Conservation (phyloP, 2,888 invertebrate species). For the Phyllotreta striolata region DNA sequence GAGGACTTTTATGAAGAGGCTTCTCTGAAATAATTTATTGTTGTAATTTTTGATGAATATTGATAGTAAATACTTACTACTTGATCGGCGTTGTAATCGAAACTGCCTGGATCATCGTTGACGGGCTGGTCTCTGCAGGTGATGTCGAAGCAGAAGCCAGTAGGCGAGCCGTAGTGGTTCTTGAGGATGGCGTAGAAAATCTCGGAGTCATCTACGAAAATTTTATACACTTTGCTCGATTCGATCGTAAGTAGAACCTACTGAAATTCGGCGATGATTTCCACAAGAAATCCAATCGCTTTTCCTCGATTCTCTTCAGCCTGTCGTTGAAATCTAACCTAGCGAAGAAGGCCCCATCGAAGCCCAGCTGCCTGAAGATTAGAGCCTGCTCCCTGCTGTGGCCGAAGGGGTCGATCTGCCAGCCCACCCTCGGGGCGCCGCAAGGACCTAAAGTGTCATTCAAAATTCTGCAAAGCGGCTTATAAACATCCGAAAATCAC, state of each 20-base stretch:
- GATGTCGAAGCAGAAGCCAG: conserved; percentile 65
- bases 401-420: conserved; percentile 91
- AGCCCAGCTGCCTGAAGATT: conserved; percentile 71
- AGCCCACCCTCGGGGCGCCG: conserved; percentile 77
- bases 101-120: conserved; percentile 64
- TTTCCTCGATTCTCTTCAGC: conserved; percentile 64
- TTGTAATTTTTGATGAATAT: no score
- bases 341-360: conserved; percentile 76
- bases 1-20: conserved; percentile 47
- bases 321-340: conserved; percentile 75
- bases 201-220: neutral
- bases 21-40: conserved; percentile 4
- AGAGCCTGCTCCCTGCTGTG: conserved; percentile 78
- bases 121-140: conserved; percentile 61
- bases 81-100: conserved; percentile 65
- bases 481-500: neutral
- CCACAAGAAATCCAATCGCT: conserved; percentile 77
- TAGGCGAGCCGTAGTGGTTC: conserved; percentile 41
- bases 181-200: conserved; percentile 20
- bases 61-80: conserved; percentile 44
- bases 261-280: conserved; percentile 67
- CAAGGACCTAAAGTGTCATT: conserved; percentile 73
- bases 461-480: conserved; percentile 28
- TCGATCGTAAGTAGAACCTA: conserved; percentile 46
- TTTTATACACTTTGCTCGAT: neutral